These are phyloP conservation scores for Lycaon pictus DNA, from an alignment of 2,113 vertebrate species.

Conservation along the genomic window DNA sequence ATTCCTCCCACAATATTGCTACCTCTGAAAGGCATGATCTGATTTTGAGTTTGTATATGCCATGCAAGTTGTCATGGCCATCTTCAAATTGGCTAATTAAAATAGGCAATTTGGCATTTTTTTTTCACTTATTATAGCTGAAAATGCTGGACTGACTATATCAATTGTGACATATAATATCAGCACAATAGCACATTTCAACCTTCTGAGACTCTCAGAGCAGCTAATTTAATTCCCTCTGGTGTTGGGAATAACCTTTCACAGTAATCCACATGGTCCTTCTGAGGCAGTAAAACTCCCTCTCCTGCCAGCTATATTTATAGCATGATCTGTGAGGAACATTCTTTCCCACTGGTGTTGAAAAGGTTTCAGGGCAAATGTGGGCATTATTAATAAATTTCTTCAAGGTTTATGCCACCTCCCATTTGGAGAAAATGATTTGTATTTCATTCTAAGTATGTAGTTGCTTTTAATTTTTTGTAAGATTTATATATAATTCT, in stretches of 20 bases:
- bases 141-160: not conserved
- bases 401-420: constrained; percentile 30
- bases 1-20: not conserved
- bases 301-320: not conserved
- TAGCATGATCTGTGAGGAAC: not conserved
- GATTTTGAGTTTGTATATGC: not conserved
- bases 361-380: not conserved
- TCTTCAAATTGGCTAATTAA: constrained; percentile 22
- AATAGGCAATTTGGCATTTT: not conserved
- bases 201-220: constrained; percentile 12
- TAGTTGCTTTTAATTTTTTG: constrained; percentile 13
- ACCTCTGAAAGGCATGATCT: not conserved
- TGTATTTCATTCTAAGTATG: constrained; percentile 34
- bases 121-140: not conserved
- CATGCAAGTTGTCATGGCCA: not conserved
- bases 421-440: constrained; percentile 54
- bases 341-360: not conserved
- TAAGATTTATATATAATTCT: constrained; percentile 67
- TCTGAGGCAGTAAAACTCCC: not conserved
- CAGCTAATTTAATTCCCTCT: constrained; percentile 50
- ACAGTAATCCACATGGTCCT: not conserved
- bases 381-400: constrained; percentile 60
- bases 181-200: not conserved
- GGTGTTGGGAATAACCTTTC: not conserved
- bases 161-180: not conserved